phyloP scores from a whole-genome alignment of 1,140 invertebrate species.

The Drosophila kepulauana region DNA sequence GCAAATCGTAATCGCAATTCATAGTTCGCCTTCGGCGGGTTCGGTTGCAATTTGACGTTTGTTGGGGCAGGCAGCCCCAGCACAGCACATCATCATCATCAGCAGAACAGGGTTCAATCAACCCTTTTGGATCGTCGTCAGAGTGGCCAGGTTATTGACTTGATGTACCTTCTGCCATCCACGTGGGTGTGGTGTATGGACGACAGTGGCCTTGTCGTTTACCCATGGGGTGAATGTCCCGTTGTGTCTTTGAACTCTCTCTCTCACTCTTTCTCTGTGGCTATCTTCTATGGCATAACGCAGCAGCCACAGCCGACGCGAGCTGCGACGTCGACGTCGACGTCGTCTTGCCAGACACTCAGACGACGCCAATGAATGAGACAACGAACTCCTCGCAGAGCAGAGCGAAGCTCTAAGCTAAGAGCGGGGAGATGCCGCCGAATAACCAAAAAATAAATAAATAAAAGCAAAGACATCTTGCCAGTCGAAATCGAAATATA shows the following conservation, averaged over 20 bases:
- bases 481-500: conserved; percentile 74
- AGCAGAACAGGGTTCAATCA: conserved; percentile 42
- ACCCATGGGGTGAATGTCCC: conserved; percentile 75
- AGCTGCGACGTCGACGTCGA: conserved; percentile 7
- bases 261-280: conserved; percentile 1
- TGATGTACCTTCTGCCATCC: neutral
- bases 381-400: conserved; percentile 64
- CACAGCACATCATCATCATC: neutral
- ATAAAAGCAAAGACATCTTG: conserved; percentile 43
- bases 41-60: conserved; percentile 78
- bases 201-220: conserved; percentile 73
- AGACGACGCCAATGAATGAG: conserved; percentile 79
- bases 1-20: conserved; percentile 61
- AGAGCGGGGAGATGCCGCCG: conserved; percentile 45
- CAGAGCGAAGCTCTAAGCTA: neutral
- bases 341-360: conserved; percentile 69
- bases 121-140: conserved; percentile 36
- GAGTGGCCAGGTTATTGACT: conserved; percentile 69
- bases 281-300: conserved; percentile 71
- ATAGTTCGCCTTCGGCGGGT: conserved; percentile 55
- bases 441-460: conserved; percentile 36
- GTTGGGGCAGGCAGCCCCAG: conserved; percentile 70
- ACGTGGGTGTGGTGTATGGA: conserved; percentile 64
- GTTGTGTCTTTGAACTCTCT: conserved; percentile 81
- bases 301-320: conserved; percentile 4